These are phyloP conservation scores for Gambusia holbrooki DNA, from an alignment of 2,113 vertebrate species.

Conservation along the genomic window DNA sequence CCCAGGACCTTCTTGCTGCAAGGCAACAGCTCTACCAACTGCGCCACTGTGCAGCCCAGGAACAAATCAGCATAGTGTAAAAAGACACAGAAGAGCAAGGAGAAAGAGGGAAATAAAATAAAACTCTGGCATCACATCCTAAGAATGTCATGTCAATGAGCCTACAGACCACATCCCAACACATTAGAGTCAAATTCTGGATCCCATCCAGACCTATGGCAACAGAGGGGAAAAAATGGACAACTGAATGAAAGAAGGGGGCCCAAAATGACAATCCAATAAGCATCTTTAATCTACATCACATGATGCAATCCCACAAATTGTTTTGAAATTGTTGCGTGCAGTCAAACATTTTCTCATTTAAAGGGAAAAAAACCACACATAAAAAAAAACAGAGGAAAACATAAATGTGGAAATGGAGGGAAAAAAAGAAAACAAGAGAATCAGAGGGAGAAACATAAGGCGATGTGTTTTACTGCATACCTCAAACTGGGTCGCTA, in stretches of 20 bases:
- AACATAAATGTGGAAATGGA: not conserved
- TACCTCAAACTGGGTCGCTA: conserved; percentile 74
- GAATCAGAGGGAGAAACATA: conserved; percentile 50
- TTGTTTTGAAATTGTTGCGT: conserved; percentile 66
- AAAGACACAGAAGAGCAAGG: conserved; percentile 54
- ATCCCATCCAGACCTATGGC: conserved; percentile 75
- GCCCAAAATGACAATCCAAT: conserved; percentile 59
- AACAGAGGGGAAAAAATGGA: conserved; percentile 63
- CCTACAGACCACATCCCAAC: conserved; percentile 77
- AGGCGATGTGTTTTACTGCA: conserved; percentile 70
- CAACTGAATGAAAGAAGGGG: conserved; percentile 52
- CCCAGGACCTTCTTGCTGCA: too few relatives aligned
- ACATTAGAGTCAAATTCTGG: conserved; percentile 62
- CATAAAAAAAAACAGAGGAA: conserved; percentile 12
- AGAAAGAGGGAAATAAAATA: conserved; percentile 45
- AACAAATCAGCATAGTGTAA: conserved; percentile 43
- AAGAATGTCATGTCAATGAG: conserved; percentile 78
- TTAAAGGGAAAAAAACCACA: conserved; percentile 21
- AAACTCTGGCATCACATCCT: conserved; percentile 71
- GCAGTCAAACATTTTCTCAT: conserved; percentile 60
- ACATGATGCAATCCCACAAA: conserved; percentile 74
- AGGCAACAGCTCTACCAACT: too few relatives aligned
- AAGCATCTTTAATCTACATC: conserved; percentile 61
- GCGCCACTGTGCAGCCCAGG: not conserved
- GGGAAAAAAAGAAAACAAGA: not conserved